phyloP scores from a whole-genome alignment of 2,888 invertebrate genomes.

The Dastarcus helophoroides region DNA sequence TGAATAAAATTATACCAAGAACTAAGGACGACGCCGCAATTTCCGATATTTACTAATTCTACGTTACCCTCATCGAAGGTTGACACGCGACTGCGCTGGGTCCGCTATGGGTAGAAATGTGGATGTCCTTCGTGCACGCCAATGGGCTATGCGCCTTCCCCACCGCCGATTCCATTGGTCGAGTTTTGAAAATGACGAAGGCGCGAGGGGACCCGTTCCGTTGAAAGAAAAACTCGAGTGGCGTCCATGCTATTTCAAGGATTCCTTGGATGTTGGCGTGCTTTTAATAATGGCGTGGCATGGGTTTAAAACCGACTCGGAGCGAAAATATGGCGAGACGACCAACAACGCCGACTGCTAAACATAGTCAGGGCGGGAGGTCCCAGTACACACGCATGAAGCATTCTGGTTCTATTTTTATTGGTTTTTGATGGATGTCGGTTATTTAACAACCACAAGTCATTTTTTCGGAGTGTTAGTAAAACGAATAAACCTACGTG shows the following conservation, averaged over 20 bases:
- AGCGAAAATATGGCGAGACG: constrained; percentile 11
- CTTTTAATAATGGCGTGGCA: constrained; percentile 11
- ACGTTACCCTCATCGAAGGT: constrained; percentile 7
- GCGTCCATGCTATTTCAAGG: constrained; percentile 31
- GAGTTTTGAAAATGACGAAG: constrained; percentile 14
- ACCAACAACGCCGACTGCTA: too few species aligned
- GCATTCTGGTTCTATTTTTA: too few species aligned
- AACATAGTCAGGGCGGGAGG: too few species aligned
- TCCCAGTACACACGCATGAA: too few species aligned
- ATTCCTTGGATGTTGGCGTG: constrained; percentile 6
- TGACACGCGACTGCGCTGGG: constrained; percentile 23
- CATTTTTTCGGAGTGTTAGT: too few species aligned
- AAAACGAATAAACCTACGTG: too few species aligned
- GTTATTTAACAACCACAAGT: too few species aligned
- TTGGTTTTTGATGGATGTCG: too few species aligned
- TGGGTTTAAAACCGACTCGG: constrained; percentile 3
- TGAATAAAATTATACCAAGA: neutral
- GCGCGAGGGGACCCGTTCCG: constrained; percentile 8
- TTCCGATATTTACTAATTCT: neutral
- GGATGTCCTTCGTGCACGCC: constrained; percentile 33
- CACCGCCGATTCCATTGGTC: constrained; percentile 29
- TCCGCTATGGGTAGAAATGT: constrained; percentile 18
- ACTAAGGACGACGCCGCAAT: neutral
- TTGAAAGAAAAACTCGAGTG: constrained; percentile 21
- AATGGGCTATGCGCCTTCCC: constrained; percentile 27